Evolutionary conservation across 2,888 invertebrate genomes (phyloP).

Genomic region (Rhopalosiphum nymphaeae): DNA sequence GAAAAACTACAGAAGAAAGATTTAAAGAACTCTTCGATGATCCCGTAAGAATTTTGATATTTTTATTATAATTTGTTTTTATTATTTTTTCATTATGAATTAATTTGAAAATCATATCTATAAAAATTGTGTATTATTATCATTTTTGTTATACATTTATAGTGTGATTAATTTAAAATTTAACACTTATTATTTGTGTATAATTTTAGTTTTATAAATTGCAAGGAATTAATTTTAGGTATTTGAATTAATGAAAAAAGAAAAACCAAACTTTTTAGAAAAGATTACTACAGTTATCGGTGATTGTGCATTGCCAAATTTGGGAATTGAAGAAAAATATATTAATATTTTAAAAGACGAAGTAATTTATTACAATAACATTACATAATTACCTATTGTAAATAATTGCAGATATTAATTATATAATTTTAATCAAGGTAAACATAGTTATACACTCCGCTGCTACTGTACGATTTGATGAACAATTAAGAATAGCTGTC

Average conservation of each 20-base stretch:
- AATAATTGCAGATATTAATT: not conserved
- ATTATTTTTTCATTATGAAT: not conserved
- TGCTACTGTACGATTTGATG: constrained; percentile 91
- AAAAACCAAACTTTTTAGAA: constrained; percentile 74
- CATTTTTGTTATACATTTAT: not conserved
- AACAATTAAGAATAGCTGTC: constrained; percentile 81
- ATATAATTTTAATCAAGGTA: constrained; percentile 70
- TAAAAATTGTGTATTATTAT: not conserved
- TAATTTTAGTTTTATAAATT: not conserved
- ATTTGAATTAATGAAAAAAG: constrained; percentile 66
- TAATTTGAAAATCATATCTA: not conserved
- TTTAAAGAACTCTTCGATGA: constrained; percentile 66
- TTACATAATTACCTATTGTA: not conserved
- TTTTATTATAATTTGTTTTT: not conserved
- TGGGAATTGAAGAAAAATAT: constrained; percentile 76
- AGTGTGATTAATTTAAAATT: not conserved
- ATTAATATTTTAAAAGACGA: constrained; percentile 73
- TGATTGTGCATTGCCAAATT: constrained; percentile 77
- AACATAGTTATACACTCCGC: constrained; percentile 86
- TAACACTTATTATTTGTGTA: not conserved
- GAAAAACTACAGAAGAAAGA: constrained; percentile 64
- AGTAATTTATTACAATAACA: constrained; percentile 71
- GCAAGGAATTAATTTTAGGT: constrained; percentile 47
- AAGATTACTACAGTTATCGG: constrained; percentile 79
- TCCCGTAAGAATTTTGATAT: constrained; percentile 57